These are phyloP conservation scores for Cydia strobilella DNA, from an alignment of 1,140 invertebrate genomes.

Conservation along the genomic window DNA sequence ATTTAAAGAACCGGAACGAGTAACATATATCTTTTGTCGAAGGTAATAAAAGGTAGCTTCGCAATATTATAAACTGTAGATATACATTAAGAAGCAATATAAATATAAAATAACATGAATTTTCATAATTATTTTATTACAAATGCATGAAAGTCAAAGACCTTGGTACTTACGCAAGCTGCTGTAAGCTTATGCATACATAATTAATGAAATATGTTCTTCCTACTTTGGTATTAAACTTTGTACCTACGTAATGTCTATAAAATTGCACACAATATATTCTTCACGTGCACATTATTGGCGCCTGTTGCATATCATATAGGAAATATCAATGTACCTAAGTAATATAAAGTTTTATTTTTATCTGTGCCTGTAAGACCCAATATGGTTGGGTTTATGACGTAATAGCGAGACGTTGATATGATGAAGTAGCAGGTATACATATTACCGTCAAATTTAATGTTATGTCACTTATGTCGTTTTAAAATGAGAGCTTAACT, in stretches of 20 bases:
- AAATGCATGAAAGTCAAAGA: slow-evolving; percentile 2
- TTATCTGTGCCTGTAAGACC: no score
- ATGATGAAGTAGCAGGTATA: no score
- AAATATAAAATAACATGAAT: neutral
- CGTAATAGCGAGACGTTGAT: no score
- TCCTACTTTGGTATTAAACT: neutral
- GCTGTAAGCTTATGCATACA: slow-evolving; percentile 2
- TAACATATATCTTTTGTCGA: no score
- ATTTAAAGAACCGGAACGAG: no score
- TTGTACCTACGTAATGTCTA: neutral
- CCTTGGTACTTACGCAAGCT: neutral
- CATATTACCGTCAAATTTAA: no score
- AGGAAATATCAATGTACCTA: neutral
- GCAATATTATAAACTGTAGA: no score
- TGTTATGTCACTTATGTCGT: no score
- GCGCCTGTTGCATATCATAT: neutral
- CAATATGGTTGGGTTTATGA: neutral
- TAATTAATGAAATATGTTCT: slow-evolving; percentile 17
- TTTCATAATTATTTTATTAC: neutral
- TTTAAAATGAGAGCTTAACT: no score
- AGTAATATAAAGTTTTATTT: neutral
- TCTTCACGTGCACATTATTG: neutral
- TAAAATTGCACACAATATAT: neutral
- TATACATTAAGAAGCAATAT: neutral
- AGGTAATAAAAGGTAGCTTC: no score